Conservation (phyloP, 1,140 invertebrate genomes). For the Nixonia krombeini region DNA sequence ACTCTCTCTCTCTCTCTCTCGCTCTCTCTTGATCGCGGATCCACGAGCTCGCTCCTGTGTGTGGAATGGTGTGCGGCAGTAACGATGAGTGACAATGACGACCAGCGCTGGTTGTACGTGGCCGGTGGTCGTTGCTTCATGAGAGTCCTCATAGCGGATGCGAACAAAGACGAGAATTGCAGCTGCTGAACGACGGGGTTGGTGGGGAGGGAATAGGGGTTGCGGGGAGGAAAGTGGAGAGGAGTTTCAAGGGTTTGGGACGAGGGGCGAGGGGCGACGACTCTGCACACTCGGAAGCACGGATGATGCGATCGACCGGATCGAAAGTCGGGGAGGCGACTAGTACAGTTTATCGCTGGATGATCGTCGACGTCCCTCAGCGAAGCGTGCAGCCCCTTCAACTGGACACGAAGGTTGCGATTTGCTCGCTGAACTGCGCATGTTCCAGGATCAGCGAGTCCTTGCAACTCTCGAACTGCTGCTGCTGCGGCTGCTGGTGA, state of each 20-base stretch:
- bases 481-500: conserved; percentile 45
- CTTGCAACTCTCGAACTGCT: conserved; percentile 68
- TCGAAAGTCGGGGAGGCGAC: not conserved
- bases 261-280: not conserved
- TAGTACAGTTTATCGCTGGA: not conserved
- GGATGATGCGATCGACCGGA: not conserved
- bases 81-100: too few relatives aligned
- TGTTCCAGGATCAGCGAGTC: conserved; percentile 66
- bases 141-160: too few relatives aligned
- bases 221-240: not conserved
- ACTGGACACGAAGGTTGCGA: conserved; percentile 68
- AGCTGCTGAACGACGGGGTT: not conserved
- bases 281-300: not conserved
- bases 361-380: not conserved
- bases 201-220: not conserved
- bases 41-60: too few relatives aligned
- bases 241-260: not conserved
- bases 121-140: too few relatives aligned
- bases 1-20: too few relatives aligned
- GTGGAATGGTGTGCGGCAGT: too few relatives aligned
- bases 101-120: too few relatives aligned
- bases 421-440: conserved; percentile 68
- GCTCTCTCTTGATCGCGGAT: too few relatives aligned
- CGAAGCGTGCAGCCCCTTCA: conserved; percentile 60
- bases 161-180: not conserved